Conservation (phyloP, 1,140 invertebrate species). For the Sinonovacula constricta region DNA sequence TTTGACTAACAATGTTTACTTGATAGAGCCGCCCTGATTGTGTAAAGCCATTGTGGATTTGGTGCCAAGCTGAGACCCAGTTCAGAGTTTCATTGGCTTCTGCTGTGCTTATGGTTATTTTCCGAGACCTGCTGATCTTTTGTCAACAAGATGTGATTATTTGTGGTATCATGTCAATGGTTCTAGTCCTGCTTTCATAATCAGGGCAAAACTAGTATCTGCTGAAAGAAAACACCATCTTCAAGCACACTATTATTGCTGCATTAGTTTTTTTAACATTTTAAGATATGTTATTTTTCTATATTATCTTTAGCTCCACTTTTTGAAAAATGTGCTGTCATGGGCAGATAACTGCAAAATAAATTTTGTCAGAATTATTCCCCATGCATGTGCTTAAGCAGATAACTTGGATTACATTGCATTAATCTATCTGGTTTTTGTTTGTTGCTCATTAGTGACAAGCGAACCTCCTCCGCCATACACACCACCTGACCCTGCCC, state of each 20-base stretch:
- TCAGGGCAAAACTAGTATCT: no score
- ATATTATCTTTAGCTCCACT: background rate
- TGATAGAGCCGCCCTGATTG: background rate
- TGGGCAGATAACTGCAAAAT: no score
- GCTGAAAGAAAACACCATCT: no score
- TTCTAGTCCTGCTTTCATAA: no score
- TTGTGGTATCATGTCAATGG: no score
- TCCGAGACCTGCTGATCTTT: background rate
- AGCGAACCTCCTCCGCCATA: background rate
- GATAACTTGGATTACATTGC: background rate
- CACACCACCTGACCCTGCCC: background rate
- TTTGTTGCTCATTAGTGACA: background rate
- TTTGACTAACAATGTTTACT: background rate
- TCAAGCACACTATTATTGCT: no score
- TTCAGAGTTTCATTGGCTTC: background rate
- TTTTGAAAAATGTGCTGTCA: background rate
- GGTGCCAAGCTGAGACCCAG: background rate
- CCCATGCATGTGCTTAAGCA: background rate
- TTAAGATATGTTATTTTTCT: background rate
- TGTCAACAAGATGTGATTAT: no score
- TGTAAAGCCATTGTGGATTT: background rate
- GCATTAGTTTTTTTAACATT: background rate
- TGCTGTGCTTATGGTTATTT: background rate
- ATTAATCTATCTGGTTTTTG: background rate
- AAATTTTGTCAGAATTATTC: background rate